Conservation (phyloP, 1,140 invertebrate genomes). For the Grapholita molesta region DNA sequence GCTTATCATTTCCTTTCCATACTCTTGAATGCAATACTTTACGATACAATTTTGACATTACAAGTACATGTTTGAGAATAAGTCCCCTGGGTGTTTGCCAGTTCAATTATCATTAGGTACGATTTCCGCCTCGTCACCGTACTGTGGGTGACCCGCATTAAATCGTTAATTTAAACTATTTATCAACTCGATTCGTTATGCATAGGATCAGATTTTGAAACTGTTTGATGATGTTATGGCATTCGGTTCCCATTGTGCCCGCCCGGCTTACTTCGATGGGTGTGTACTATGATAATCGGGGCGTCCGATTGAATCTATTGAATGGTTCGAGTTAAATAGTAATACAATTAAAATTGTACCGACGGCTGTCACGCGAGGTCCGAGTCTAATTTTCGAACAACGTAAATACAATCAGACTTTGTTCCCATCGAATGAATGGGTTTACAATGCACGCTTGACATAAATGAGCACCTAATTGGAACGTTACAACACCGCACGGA, state of each 20-base stretch:
- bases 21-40: no score
- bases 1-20: no score
- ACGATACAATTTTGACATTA: background rate
- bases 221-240: constrained; percentile 76
- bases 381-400: constrained; percentile 54
- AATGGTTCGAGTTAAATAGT: constrained; percentile 41
- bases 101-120: constrained; percentile 76
- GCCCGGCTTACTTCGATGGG: constrained; percentile 68
- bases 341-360: constrained; percentile 16
- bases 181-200: constrained; percentile 76
- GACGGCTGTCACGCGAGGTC: constrained; percentile 34
- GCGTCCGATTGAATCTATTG: constrained; percentile 64
- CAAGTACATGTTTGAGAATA: background rate
- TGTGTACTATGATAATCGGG: constrained; percentile 67
- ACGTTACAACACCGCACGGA: constrained; percentile 62
- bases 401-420: constrained; percentile 62
- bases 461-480: constrained; percentile 75
- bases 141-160: constrained; percentile 75
- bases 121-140: constrained; percentile 66
- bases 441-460: constrained; percentile 70
- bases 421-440: constrained; percentile 68
- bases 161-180: constrained; percentile 78
- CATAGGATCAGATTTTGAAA: constrained; percentile 77
- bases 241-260: constrained; percentile 55
- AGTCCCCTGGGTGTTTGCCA: constrained; percentile 69